Conservation (phyloP, 2,888 invertebrate species). For the Apoda limacodes region DNA sequence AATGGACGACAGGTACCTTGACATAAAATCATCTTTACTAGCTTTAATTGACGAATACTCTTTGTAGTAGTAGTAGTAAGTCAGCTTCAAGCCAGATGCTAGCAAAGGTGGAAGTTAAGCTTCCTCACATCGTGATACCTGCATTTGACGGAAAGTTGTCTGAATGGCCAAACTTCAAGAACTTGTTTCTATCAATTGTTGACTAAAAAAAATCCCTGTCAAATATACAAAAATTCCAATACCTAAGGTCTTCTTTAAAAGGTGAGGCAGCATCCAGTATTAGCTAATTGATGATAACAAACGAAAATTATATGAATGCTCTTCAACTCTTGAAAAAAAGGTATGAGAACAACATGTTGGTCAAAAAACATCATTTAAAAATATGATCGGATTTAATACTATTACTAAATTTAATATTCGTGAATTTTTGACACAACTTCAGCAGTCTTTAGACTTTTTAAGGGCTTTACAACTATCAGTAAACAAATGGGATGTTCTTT, state of each 20-base stretch:
- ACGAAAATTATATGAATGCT: background rate
- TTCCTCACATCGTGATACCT: background rate
- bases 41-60: too few relatives aligned
- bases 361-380: constrained; percentile 4
- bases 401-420: background rate
- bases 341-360: constrained; percentile 6
- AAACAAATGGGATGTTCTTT: constrained; percentile 5
- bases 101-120: too few relatives aligned
- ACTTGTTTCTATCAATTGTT: background rate
- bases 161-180: background rate
- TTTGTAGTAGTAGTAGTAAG: too few relatives aligned
- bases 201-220: background rate
- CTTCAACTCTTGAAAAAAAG: background rate
- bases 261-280: background rate
- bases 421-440: constrained; percentile 2
- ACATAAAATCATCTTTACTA: too few relatives aligned
- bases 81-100: too few relatives aligned
- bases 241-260: background rate
- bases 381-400: background rate
- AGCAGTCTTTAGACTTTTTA: constrained; percentile 8
- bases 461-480: constrained; percentile 1
- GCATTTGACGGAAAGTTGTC: background rate
- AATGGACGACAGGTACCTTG: too few relatives aligned
- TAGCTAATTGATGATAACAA: background rate
- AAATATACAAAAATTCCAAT: background rate